These are phyloP conservation scores for Drosophila rufa DNA, from an alignment of 1,140 invertebrate genomes.

Conservation along the genomic window DNA sequence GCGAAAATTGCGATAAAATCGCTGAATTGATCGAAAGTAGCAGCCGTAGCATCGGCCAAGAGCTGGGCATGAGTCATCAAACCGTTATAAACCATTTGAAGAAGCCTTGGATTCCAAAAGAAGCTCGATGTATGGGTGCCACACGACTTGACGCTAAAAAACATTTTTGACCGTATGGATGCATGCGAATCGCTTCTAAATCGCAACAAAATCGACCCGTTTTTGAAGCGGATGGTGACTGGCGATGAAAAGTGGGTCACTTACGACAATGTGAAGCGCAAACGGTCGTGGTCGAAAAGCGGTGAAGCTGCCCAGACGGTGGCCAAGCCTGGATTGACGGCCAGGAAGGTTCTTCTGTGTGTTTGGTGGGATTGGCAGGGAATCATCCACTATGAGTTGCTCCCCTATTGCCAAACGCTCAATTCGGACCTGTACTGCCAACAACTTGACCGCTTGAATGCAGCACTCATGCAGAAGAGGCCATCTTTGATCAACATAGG, in stretches of 20 bases:
- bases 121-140: no score
- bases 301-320: conserved; percentile 28
- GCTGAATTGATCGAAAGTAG: no score
- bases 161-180: no score
- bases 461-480: conserved; percentile 66
- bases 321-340: no score
- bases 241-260: conserved; percentile 59
- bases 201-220: conserved; percentile 7
- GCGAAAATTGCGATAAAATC: no score
- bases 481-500: conserved; percentile 30
- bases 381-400: conserved; percentile 73
- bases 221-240: conserved; percentile 48
- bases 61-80: not conserved
- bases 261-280: conserved; percentile 65
- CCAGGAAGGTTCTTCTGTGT: conserved; percentile 46
- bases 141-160: no score
- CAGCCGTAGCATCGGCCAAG: no score
- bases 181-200: conserved; percentile 37
- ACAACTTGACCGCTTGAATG: conserved; percentile 74
- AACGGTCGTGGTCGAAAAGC: conserved; percentile 51
- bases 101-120: no score
- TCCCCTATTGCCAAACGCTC: conserved; percentile 58
- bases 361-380: conserved; percentile 17
- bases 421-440: conserved; percentile 61
- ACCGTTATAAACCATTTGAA: not conserved